Conservation (phyloP, 2,113 vertebrate genomes). For the Nycticorax nycticorax region DNA sequence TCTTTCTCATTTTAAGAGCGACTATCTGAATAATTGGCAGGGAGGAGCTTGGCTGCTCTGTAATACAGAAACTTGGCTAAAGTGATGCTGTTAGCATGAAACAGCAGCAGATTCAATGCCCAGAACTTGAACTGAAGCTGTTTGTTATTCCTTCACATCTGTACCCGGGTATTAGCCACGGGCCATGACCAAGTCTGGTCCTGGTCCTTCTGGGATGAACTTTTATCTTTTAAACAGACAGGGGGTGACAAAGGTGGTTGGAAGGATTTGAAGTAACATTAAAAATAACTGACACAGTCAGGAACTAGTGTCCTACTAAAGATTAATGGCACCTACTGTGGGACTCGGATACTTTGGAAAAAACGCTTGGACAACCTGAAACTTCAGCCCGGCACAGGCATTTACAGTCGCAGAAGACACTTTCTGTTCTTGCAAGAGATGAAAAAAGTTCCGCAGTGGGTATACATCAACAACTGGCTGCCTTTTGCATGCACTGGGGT, state of each 20-base stretch:
- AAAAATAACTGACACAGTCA: not conserved
- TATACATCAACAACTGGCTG: not conserved
- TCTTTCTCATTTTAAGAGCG: not conserved
- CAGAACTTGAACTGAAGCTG: conserved; percentile 2
- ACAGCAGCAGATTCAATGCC: not conserved
- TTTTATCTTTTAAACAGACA: not conserved
- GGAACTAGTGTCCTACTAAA: not conserved
- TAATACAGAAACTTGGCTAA: not conserved
- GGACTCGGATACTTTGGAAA: not conserved
- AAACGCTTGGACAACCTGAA: not conserved
- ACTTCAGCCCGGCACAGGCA: not conserved
- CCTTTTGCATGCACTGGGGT: not conserved
- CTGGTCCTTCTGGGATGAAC: not conserved
- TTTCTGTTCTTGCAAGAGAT: not conserved
- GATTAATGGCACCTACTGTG: not conserved
- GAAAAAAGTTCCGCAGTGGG: not conserved
- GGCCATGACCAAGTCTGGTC: not conserved
- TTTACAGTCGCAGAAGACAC: not conserved
- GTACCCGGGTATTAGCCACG: not conserved
- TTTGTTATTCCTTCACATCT: not conserved
- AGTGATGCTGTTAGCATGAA: not conserved
- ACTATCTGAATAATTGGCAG: conserved; percentile 20
- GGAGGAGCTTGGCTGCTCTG: conserved; percentile 9
- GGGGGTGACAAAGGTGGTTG: not conserved
- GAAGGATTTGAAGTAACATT: not conserved